These are phyloP conservation scores for Agrilus planipennis DNA, from an alignment of 1,140 invertebrate genomes.

Conservation along the genomic window DNA sequence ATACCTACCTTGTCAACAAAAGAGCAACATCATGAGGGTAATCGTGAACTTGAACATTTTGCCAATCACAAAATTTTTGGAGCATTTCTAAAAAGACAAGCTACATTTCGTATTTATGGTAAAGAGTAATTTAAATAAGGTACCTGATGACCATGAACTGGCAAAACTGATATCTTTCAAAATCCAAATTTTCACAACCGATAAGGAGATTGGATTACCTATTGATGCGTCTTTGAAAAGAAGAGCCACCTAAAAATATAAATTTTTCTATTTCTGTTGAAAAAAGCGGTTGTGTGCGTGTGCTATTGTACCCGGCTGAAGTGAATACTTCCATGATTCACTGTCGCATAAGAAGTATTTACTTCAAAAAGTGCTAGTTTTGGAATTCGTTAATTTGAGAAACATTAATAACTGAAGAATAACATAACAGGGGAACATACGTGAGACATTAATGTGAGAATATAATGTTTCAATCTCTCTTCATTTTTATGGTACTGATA, in stretches of 20 bases:
- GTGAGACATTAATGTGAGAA: conserved; percentile 69
- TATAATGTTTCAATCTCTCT: conserved; percentile 49
- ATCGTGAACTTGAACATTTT: conserved; percentile 43
- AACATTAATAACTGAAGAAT: not conserved
- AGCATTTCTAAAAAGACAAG: conserved; percentile 49
- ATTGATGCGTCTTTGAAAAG: conserved; percentile 72
- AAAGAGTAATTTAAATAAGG: not conserved
- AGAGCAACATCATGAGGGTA: conserved; percentile 63
- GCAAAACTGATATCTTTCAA: conserved; percentile 37
- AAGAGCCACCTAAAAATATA: conserved; percentile 46
- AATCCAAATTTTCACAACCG: conserved; percentile 56
- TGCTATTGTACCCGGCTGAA: not conserved
- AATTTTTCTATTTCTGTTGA: not conserved
- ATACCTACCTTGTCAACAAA: conserved; percentile 55
- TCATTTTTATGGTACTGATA: conserved; percentile 49
- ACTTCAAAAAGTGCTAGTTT: not conserved
- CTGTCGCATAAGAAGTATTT: not conserved
- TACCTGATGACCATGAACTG: conserved; percentile 20
- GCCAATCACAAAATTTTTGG: conserved; percentile 59
- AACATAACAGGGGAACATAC: conserved; percentile 38
- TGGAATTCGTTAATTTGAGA: not conserved
- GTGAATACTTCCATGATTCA: not conserved
- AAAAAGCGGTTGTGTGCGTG: not conserved
- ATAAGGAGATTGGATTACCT: conserved; percentile 67
- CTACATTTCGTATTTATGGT: not conserved